Conservation (phyloP, 2,888 invertebrate species). For the Agonopterix alstromeriana region DNA sequence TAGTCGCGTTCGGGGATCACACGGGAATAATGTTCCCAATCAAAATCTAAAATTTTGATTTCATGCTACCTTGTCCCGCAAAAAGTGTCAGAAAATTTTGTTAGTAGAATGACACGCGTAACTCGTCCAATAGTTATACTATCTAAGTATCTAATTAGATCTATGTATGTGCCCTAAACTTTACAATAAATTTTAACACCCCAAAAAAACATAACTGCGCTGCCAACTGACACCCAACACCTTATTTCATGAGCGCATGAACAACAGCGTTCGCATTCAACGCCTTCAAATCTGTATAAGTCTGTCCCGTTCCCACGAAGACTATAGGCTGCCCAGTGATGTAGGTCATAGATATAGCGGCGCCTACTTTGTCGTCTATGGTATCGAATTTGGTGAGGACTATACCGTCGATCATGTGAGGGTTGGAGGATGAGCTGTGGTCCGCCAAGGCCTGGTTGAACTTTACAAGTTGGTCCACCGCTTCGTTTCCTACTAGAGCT, state of each 20-base stretch:
- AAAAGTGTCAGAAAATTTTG: too few species aligned
- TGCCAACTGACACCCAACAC: not conserved
- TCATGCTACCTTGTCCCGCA: too few species aligned
- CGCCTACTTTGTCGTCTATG: constrained; percentile 99
- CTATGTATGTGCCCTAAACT: too few species aligned
- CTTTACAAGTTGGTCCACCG: constrained; percentile 98
- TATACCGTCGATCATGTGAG: constrained; percentile 98
- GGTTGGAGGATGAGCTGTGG: constrained; percentile 84
- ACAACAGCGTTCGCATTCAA: constrained; percentile 98
- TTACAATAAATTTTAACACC: too few species aligned
- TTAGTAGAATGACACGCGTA: too few species aligned
- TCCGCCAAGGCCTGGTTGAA: constrained; percentile 97
- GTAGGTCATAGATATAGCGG: constrained; percentile 99
- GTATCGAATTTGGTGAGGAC: constrained; percentile 99
- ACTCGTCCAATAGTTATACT: too few species aligned
- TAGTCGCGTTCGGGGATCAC: too few species aligned
- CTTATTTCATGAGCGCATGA: constrained; percentile 93
- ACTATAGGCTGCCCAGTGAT: constrained; percentile 99
- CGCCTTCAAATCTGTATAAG: constrained; percentile 97
- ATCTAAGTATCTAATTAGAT: too few species aligned
- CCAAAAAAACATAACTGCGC: too few species aligned
- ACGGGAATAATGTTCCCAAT: too few species aligned
- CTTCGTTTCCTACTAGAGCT: constrained; percentile 99
- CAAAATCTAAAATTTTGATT: too few species aligned
- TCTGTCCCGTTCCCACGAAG: constrained; percentile 99